phyloP scores from a whole-genome alignment of 2,888 invertebrate genomes.

The Nebria salina region DNA sequence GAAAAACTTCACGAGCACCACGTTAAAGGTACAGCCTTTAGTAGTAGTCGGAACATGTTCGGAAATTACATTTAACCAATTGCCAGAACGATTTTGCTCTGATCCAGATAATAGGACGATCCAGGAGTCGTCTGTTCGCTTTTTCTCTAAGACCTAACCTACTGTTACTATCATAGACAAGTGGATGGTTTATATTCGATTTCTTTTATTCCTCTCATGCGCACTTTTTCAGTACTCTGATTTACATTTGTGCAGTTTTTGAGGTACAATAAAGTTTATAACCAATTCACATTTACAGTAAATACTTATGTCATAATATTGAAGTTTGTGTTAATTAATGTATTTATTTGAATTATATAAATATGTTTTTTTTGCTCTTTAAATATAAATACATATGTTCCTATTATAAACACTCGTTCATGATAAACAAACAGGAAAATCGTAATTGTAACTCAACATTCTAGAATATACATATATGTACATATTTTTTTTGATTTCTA shows the following conservation, averaged over 20 bases:
- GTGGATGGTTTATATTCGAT: neutral
- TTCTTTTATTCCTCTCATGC: neutral
- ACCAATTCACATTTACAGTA: neutral
- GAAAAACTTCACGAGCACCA: neutral
- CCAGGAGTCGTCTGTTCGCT: slow-evolving; percentile 6
- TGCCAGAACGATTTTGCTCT: slow-evolving; percentile 40
- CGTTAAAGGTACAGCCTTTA: neutral
- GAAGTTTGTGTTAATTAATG: too few species aligned
- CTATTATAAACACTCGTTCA: too few species aligned
- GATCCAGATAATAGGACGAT: slow-evolving; percentile 22
- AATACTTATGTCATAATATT: neutral
- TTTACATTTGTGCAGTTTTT: too few species aligned
- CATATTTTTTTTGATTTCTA: neutral
- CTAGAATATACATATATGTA: too few species aligned
- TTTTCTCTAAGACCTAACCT: neutral
- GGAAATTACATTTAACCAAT: slow-evolving; percentile 43
- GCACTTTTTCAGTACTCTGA: neutral
- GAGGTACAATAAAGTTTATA: too few species aligned
- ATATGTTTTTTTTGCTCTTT: too few species aligned
- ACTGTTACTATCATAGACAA: neutral
- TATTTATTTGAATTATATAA: too few species aligned
- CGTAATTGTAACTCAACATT: too few species aligned
- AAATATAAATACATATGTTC: too few species aligned
- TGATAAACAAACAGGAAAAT: too few species aligned
- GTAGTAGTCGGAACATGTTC: slow-evolving; percentile 39